These are phyloP conservation scores for Lochmaea capreae DNA, from an alignment of 2,888 invertebrate genomes.

Conservation along the genomic window DNA sequence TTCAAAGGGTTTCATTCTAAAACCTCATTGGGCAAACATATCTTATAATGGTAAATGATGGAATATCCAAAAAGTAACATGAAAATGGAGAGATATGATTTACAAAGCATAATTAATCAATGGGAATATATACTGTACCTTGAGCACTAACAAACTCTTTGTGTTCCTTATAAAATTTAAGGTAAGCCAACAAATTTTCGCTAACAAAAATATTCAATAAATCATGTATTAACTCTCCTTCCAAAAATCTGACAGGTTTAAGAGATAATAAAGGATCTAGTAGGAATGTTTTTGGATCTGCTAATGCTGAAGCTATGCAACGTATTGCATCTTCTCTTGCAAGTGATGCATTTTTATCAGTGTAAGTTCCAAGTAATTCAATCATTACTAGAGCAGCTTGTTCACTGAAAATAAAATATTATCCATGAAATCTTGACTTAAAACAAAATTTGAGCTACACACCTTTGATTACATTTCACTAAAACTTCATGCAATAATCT, in stretches of 20 bases:
- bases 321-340: constrained; percentile 97
- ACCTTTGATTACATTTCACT: constrained; percentile 89
- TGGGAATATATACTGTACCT: constrained; percentile 65
- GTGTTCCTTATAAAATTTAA: constrained; percentile 91
- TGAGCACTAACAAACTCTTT: constrained; percentile 88
- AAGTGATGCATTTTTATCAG: constrained; percentile 95
- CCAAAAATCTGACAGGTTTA: constrained; percentile 94
- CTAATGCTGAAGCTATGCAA: constrained; percentile 95
- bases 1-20: too few species aligned
- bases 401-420: constrained; percentile 72
- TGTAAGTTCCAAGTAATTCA: constrained; percentile 95
- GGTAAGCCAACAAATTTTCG: constrained; percentile 91
- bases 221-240: constrained; percentile 95
- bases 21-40: too few species aligned
- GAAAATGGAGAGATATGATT: not conserved
- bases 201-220: constrained; percentile 94
- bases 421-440: not conserved
- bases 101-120: not conserved
- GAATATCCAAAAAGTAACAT: not conserved
- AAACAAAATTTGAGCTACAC: constrained; percentile 41
- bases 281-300: constrained; percentile 94
- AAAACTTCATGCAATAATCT: constrained; percentile 89
- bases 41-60: too few species aligned
- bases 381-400: constrained; percentile 97
- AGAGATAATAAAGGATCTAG: constrained; percentile 93